Evolutionary conservation across 2,113 vertebrate species (phyloP), one percentile per base, ranked within the genome.

Genomic region (Odocoileus virginianus): DNA sequence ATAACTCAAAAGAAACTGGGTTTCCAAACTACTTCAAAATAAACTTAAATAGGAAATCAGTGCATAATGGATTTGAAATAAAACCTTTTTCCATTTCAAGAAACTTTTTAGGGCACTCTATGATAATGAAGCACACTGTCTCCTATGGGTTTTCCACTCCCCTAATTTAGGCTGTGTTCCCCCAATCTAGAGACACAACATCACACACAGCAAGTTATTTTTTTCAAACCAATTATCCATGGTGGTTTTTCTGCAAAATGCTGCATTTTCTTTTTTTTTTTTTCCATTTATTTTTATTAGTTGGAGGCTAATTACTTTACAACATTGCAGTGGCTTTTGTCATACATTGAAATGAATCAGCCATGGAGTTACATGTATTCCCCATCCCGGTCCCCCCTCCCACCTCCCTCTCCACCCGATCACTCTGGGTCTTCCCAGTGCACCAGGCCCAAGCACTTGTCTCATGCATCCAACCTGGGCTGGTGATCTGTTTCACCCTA

Each of bases 211-310:
- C 58, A 95, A 93, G 52, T 82, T 81, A 58, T 60, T 91, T 94
- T 88, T 91, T 94, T 83, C 64, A 87, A 74, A 92, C 54, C 87
- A 89, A 90, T 94, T 94, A 84, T 64, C 71, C 79, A 81, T 58
- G 61, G 45, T 54, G 25, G 7, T 71, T 89, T 95, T 93, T 58
- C 71, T 87, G 40, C 9, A 94, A 94, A 95, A 94, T 61, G 30
- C 43, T 81, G 1, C 40, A 43, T 94, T 86, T 94, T 40, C 40
- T 40, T 40, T 40, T 40, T 40, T 40, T 40, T 40, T n/a, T 40
- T 40, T 40, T 40, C 40, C 40, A 40, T 40, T 40, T 40, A 40
- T 40, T 40, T 40, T 40, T 40, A 40, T 40, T 40, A 40, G 40
- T 40, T 40, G 40, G 40, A 40, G 40, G 40, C 40, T 40, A 40